These are phyloP conservation scores for Pristionchus japonicus DNA, from an alignment of 2,888 invertebrate genomes.

Conservation along the genomic window DNA sequence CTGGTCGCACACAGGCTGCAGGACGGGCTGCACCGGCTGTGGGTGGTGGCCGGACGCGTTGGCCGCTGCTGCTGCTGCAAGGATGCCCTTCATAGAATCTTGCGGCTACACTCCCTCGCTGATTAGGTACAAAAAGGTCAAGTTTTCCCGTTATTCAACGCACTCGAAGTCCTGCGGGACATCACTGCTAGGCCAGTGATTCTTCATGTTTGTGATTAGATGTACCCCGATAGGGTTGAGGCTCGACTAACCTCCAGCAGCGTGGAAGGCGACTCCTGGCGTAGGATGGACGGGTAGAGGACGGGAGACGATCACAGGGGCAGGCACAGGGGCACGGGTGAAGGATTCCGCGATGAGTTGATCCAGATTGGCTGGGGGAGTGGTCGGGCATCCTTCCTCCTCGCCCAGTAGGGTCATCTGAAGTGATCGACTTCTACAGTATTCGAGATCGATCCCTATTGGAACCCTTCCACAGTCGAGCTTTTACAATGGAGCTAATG, in stretches of 20 bases:
- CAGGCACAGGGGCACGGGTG: slow-evolving; percentile 50
- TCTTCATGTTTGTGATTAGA: not conserved
- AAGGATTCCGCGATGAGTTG: slow-evolving; percentile 68
- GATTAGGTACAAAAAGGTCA: too few species aligned
- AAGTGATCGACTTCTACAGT: too few species aligned
- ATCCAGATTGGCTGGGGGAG: slow-evolving; percentile 66
- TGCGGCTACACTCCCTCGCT: not conserved
- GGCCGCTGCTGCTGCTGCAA: not conserved
- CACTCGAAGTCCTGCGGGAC: too few species aligned
- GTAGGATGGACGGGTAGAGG: slow-evolving; percentile 47
- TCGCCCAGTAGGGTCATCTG: slow-evolving; percentile 67
- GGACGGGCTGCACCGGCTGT: slow-evolving; percentile 3
- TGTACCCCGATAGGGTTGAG: too few species aligned
- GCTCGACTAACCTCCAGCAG: not conserved
- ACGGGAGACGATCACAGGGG: slow-evolving; percentile 52
- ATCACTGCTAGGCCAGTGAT: too few species aligned
- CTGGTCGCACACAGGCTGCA: slow-evolving; percentile 36
- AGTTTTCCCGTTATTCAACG: too few species aligned
- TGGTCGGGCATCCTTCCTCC: slow-evolving; percentile 71
- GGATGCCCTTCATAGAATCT: not conserved
- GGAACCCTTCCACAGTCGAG: too few species aligned
- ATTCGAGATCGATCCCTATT: too few species aligned
- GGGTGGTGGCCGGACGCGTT: not conserved
- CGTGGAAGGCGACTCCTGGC: not conserved
- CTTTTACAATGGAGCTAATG: too few species aligned